Evolutionary conservation across 2,797 vertebrate genomes (phyloP), one percentile per base, ranked within the genome.

Genomic region (Ispidina picta): DNA sequence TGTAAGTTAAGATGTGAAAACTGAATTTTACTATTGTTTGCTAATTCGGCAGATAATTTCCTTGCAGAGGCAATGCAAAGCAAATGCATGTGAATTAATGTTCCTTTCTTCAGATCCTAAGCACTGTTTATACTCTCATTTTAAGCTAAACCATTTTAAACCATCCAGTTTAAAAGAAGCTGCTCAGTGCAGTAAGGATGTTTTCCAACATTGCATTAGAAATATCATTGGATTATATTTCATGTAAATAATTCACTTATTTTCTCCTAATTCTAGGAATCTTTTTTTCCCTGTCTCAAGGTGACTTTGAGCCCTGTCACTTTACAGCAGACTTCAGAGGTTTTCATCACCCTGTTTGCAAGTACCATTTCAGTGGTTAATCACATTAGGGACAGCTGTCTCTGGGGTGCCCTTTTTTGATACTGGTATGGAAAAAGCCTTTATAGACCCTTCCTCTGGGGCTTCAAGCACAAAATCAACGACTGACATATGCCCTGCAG

Each of bases 281-380:
- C 19, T 58, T 63, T 52, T 39, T 46, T 79, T 37, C 28, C 41
- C 37, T 72, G 17, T 70, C 71, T 92, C 56, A 87, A 86, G 94
- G 90, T 95, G 94, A 94, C 93, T 93, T 88, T 93, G 92, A 95
- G 54, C 82, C 92, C 94, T 39, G 11, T 96, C 96, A 96, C 83
- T 90, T 90, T 86, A 75, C 35, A 51, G 81, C 44, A 69, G 52
- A 84, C 58, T 77, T 81, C 15, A 63, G 86, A 76, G 74, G 26
- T 85, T 95, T 95, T 93, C 94, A 90, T 93, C 92, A 92, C 78
- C 81, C 95, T 92, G 92, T 96, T 96, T 91, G 86, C 83, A 92
- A 96, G 90, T 90, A 89, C 90, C 65, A 71, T 90, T 94, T 94
- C 91, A 71, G 68, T 88, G 31, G 75, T n/a, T 68, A 62, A 74